These are phyloP conservation scores for Procavia capensis DNA, from an alignment of 2,113 vertebrate genomes.

Conservation along the genomic window DNA sequence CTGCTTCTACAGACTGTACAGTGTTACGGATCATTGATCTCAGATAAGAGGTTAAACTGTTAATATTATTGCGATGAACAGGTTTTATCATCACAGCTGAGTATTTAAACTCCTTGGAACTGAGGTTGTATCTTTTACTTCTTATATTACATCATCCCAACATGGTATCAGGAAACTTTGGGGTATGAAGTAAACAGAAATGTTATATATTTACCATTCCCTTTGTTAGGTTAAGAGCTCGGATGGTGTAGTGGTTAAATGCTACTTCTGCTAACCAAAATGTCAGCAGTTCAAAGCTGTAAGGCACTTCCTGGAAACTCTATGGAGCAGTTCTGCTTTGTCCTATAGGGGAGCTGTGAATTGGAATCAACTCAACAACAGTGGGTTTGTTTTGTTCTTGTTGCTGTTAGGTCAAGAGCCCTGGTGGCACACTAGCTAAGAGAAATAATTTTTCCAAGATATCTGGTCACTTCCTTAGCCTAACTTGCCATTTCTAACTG, in stretches of 20 bases:
- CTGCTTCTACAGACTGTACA: neutral
- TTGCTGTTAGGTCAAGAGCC: neutral
- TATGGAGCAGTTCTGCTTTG: no score
- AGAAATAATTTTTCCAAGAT: slow-evolving; percentile 1
- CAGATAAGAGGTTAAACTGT: neutral
- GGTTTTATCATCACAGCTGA: neutral
- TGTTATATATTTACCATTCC: neutral
- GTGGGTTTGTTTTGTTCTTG: no score
- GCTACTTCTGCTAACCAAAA: no score
- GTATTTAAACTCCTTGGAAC: slow-evolving; percentile 9
- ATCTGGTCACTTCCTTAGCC: neutral
- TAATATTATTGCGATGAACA: neutral
- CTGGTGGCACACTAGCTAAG: no score
- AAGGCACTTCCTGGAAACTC: no score
- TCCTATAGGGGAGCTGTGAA: no score
- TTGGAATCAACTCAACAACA: no score
- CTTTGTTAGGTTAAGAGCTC: neutral
- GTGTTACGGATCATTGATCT: neutral
- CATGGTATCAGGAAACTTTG: neutral
- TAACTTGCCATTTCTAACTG: neutral
- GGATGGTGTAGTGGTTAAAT: no score
- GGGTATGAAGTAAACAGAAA: neutral
- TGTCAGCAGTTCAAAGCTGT: no score
- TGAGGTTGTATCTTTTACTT: neutral
- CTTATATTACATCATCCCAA: neutral